Percentiles rank a stretch among this genome's conserved stretches.
Conservation (phyloP, 2,113 vertebrate genomes). For the Puntigrus tetrazona region DNA sequence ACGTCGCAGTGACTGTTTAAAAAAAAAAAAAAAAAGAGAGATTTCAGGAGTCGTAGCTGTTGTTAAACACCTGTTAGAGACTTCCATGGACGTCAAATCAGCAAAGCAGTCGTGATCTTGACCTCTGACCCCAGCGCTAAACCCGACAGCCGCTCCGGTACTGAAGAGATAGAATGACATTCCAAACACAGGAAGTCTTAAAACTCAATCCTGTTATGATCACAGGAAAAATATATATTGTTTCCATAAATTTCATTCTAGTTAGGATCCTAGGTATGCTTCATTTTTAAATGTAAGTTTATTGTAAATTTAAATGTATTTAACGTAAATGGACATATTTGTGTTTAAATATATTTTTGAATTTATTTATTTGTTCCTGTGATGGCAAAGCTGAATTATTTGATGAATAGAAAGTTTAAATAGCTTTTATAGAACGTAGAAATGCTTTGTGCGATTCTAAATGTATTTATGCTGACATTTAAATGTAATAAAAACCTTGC, state of each 20-base stretch:
- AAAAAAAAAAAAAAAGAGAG: not conserved
- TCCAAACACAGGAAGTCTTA: not conserved
- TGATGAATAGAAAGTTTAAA: not conserved
- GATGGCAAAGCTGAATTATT: not conserved
- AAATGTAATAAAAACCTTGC: not conserved
- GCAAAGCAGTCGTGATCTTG: not conserved
- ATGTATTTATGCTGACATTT: not conserved
- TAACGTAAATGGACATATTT: no score
- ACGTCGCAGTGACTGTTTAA: not conserved
- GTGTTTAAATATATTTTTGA: not conserved
- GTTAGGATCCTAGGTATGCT: not conserved
- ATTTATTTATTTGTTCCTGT: not conserved
- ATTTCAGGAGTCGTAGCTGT: not conserved
- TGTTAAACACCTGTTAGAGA: slow-evolving; percentile 22
- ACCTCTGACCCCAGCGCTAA: slow-evolving; percentile 19
- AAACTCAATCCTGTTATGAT: not conserved
- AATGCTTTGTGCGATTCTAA: not conserved
- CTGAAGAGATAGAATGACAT: slow-evolving; percentile 3
- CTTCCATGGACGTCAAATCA: slow-evolving; percentile 1
- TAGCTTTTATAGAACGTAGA: not conserved
- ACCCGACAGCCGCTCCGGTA: not conserved
- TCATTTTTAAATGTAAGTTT: no score
- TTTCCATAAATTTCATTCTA: not conserved
- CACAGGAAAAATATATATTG: not conserved
- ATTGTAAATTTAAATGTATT: no score